These are phyloP conservation scores for Rhizomys pruinosus DNA, from an alignment of 2,113 vertebrate species.

Conservation along the genomic window DNA sequence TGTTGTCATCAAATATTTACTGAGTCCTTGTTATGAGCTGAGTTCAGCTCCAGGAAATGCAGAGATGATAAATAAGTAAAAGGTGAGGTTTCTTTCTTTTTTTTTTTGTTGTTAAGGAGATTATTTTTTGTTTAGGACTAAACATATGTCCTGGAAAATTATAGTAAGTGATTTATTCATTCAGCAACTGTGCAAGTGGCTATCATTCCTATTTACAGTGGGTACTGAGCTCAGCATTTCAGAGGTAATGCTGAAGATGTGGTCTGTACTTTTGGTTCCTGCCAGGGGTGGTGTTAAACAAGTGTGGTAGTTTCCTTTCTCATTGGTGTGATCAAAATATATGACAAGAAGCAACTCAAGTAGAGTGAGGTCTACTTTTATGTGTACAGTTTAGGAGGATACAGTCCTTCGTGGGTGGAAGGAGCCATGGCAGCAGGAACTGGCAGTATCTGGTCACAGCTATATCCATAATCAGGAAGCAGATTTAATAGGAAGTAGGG, in stretches of 20 bases:
- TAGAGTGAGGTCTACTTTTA: too few species aligned
- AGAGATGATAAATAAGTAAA: constrained; percentile 7
- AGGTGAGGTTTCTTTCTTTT: not conserved
- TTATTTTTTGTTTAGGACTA: constrained; percentile 42
- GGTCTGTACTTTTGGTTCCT: not conserved
- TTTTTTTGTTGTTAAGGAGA: too few species aligned
- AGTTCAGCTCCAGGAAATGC: not conserved
- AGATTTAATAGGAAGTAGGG: too few species aligned
- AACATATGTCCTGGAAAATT: not conserved
- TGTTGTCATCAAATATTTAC: constrained; percentile 3
- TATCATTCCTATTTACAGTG: not conserved
- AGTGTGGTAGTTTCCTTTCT: not conserved
- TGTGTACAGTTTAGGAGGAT: too few species aligned
- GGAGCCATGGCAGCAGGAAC: too few species aligned
- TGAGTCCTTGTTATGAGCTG: not conserved
- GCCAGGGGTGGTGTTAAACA: not conserved
- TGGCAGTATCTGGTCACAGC: not conserved
- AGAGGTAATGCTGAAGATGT: not conserved
- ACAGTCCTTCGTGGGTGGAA: not conserved
- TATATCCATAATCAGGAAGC: not conserved
- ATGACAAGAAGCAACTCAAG: not conserved
- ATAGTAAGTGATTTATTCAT: constrained; percentile 24
- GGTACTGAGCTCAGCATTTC: not conserved
- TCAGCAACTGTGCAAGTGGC: not conserved
- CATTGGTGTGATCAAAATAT: not conserved